A percentile compares a stretch with the other conserved stretches of the same genome.
Conservation (phyloP, 2,888 invertebrate species). For the Ommatoiulus sabulosus region DNA sequence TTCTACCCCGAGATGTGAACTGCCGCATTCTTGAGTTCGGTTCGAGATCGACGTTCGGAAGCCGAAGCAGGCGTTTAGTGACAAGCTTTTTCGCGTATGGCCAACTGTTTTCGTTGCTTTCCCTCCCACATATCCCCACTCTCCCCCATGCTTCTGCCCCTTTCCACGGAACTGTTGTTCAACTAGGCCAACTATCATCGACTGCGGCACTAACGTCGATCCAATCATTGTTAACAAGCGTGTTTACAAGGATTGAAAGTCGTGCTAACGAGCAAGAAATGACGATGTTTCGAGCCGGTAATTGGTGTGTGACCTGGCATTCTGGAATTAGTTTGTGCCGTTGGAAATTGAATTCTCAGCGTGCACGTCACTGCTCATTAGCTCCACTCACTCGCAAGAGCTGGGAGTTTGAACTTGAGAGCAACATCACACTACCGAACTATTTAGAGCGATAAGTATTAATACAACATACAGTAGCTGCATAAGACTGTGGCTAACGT, state of each 20-base stretch:
- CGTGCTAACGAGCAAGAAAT: constrained; percentile 3
- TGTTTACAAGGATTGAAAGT: background rate
- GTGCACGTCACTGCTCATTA: background rate
- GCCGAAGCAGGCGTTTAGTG: background rate
- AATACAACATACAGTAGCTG: background rate
- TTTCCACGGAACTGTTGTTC: background rate
- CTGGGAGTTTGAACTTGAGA: background rate
- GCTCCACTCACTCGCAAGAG: background rate
- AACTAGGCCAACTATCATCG: background rate
- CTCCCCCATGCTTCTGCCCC: too few relatives aligned
- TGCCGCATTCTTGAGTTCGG: background rate
- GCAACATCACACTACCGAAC: background rate
- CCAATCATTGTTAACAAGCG: constrained; percentile 24
- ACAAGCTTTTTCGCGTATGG: background rate
- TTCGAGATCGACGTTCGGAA: background rate
- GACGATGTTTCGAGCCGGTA: background rate
- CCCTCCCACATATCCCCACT: background rate
- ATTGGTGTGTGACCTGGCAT: background rate
- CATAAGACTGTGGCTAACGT: background rate
- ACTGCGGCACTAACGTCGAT: background rate
- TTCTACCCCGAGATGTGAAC: background rate
- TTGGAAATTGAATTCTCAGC: background rate
- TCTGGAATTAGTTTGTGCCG: background rate
- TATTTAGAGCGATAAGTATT: background rate
- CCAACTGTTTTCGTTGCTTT: background rate